Evolutionary conservation across 2,888 invertebrate species (phyloP).

Genomic region (Drosophila neonasuta): DNA sequence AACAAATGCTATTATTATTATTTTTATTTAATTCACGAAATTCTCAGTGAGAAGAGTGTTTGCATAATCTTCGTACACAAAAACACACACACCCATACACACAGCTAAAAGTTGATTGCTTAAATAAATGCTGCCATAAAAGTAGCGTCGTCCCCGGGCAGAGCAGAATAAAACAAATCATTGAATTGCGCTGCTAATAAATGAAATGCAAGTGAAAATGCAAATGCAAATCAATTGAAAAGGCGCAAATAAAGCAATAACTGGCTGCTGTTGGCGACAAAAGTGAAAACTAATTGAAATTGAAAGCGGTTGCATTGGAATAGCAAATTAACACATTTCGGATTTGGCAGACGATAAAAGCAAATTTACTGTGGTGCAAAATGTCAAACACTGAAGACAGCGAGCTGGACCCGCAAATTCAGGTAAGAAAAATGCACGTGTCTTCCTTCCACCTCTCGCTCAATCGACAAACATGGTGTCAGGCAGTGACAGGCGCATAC

Average conservation of each 20-base stretch:
- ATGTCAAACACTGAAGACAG: constrained; percentile 74
- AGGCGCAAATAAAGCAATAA: constrained; percentile 42
- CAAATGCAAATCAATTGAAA: constrained; percentile 61
- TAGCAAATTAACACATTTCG: constrained; percentile 17
- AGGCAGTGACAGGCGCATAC: constrained; percentile 36
- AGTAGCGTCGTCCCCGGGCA: constrained; percentile 18
- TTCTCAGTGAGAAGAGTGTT: constrained; percentile 47
- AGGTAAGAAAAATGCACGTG: constrained; percentile 72
- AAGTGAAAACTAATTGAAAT: constrained; percentile 73
- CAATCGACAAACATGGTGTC: constrained; percentile 26
- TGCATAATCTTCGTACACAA: constrained; percentile 54
- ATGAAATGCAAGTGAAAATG: constrained; percentile 62
- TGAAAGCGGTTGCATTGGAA: constrained; percentile 22
- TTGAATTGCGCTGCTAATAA: constrained; percentile 26
- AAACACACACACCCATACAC: constrained; percentile 6
- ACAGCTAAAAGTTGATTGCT: constrained; percentile 19
- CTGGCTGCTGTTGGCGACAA: constrained; percentile 46
- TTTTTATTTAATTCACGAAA: constrained; percentile 45
- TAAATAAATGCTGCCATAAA: constrained; percentile 38
- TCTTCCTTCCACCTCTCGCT: not conserved
- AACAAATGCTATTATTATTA: constrained; percentile 49
- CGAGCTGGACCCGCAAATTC: constrained; percentile 82
- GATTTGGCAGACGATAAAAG: constrained; percentile 33
- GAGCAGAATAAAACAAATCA: constrained; percentile 32
- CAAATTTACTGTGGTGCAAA: constrained; percentile 45